These are phyloP conservation scores for Acrobasis repandana DNA, from an alignment of 2,888 invertebrate genomes.

Conservation along the genomic window DNA sequence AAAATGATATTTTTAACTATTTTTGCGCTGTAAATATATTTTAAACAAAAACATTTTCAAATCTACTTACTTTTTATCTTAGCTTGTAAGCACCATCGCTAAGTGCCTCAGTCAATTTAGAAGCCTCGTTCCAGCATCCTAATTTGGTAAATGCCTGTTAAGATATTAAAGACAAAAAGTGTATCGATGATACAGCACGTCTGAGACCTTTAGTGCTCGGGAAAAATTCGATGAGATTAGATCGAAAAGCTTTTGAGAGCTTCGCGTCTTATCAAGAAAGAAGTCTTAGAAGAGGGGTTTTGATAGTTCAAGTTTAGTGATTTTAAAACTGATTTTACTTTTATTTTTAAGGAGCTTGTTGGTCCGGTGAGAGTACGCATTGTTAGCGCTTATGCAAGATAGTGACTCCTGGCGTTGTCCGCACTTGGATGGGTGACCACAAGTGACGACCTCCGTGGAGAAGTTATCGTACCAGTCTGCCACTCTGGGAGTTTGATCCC, in stretches of 20 bases:
- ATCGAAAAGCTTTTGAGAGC: slow-evolving; percentile 9
- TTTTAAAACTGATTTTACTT: not conserved
- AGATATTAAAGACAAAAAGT: slow-evolving; percentile 50
- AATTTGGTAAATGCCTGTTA: slow-evolving; percentile 49
- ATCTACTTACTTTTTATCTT: not conserved
- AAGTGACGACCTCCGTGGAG: too few relatives aligned
- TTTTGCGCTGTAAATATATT: too few relatives aligned
- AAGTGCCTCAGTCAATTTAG: slow-evolving; percentile 25
- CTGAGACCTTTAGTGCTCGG: slow-evolving; percentile 9
- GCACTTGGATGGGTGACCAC: too few relatives aligned
- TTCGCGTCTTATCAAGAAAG: slow-evolving; percentile 12
- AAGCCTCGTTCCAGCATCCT: slow-evolving; percentile 45
- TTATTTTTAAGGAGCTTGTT: too few relatives aligned
- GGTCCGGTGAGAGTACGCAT: too few relatives aligned
- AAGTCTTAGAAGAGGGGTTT: not conserved
- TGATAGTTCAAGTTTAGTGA: not conserved
- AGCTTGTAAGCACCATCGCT: not conserved
- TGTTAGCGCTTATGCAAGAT: too few relatives aligned
- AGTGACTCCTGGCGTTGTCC: too few relatives aligned
- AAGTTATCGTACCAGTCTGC: too few relatives aligned
- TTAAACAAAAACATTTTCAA: not conserved
- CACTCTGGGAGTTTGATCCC: too few relatives aligned
- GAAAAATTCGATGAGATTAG: slow-evolving; percentile 21
- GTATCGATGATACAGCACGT: slow-evolving; percentile 37
- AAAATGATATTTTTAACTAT: too few relatives aligned